phyloP scores from a whole-genome alignment of 2,888 invertebrate species.

The Drosophila neonasuta region DNA sequence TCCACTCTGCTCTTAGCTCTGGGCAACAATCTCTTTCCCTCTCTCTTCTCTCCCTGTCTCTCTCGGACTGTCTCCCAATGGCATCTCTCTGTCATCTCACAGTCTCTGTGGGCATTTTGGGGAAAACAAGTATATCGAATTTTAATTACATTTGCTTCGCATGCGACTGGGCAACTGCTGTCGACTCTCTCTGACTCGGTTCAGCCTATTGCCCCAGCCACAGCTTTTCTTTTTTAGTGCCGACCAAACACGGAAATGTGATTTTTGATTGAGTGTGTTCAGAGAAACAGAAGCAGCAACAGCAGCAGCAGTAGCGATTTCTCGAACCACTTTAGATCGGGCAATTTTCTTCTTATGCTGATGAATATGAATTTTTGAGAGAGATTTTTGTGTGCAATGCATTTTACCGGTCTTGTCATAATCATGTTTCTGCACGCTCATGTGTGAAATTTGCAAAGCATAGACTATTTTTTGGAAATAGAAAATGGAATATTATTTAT shows the following conservation, averaged over 20 bases:
- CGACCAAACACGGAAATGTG: constrained; percentile 65
- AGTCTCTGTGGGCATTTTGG: constrained; percentile 66
- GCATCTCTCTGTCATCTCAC: constrained; percentile 38
- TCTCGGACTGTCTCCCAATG: background rate
- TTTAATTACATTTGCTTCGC: constrained; percentile 77
- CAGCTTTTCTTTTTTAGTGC: constrained; percentile 42
- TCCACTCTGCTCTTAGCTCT: constrained; percentile 28
- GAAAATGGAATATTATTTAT: constrained; percentile 37
- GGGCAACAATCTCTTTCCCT: background rate
- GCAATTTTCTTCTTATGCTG: constrained; percentile 41
- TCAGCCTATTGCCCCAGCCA: constrained; percentile 5
- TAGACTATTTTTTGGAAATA: constrained; percentile 4
- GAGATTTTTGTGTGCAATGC: constrained; percentile 23
- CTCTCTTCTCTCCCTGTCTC: constrained; percentile 3
- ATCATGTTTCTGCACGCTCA: constrained; percentile 36
- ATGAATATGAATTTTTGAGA: constrained; percentile 25
- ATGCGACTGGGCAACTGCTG: constrained; percentile 37
- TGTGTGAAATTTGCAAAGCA: constrained; percentile 35
- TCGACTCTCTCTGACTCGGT: background rate
- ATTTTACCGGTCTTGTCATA: constrained; percentile 20
- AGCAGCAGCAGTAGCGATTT: constrained; percentile 20
- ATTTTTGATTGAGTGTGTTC: constrained; percentile 75
- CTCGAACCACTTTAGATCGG: constrained; percentile 21
- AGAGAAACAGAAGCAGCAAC: constrained; percentile 23
- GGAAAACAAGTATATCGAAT: constrained; percentile 79